A percentile compares a stretch with the other conserved stretches of the same genome.
These are phyloP conservation scores for Neotoxoptera formosana DNA, from an alignment of 1,140 invertebrate species.

Conservation along the genomic window DNA sequence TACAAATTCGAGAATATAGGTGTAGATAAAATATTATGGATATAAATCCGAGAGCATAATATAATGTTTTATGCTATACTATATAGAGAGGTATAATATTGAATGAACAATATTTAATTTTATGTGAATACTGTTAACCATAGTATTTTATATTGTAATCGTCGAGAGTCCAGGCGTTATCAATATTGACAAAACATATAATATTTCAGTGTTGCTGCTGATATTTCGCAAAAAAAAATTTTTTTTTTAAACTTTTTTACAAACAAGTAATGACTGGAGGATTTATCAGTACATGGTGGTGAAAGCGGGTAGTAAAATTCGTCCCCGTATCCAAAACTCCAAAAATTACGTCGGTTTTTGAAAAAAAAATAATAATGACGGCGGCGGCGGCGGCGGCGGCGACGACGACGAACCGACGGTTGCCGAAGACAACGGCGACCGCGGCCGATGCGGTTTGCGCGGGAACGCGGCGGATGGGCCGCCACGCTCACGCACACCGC, in stretches of 20 bases:
- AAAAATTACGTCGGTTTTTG: not conserved
- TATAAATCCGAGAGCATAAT: too few relatives aligned
- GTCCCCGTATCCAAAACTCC: not conserved
- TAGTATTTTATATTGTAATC: too few relatives aligned
- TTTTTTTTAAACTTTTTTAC: not conserved
- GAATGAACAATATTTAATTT: not conserved
- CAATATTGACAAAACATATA: not conserved
- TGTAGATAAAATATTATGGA: too few relatives aligned
- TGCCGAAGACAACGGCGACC: not conserved
- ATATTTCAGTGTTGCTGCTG: too few relatives aligned
- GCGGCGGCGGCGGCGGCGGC: not conserved
- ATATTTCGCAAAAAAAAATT: not conserved
- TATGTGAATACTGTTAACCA: too few relatives aligned
- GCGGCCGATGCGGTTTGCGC: conserved; percentile 46
- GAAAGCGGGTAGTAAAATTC: not conserved
- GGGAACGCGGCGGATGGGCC: conserved; percentile 35
- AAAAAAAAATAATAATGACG: not conserved
- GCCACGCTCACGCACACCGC: conserved; percentile 48
- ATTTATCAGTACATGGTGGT: too few relatives aligned
- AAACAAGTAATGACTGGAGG: too few relatives aligned
- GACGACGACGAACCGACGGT: not conserved
- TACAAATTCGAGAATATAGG: too few relatives aligned
- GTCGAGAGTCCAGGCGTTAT: not conserved
- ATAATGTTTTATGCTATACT: too few relatives aligned
- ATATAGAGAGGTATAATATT: not conserved